Percentiles rank a stretch among this genome's conserved stretches.
Evolutionary conservation across 2,797 vertebrate species (phyloP).

Genomic region (Melanotaenia maccullochi): DNA sequence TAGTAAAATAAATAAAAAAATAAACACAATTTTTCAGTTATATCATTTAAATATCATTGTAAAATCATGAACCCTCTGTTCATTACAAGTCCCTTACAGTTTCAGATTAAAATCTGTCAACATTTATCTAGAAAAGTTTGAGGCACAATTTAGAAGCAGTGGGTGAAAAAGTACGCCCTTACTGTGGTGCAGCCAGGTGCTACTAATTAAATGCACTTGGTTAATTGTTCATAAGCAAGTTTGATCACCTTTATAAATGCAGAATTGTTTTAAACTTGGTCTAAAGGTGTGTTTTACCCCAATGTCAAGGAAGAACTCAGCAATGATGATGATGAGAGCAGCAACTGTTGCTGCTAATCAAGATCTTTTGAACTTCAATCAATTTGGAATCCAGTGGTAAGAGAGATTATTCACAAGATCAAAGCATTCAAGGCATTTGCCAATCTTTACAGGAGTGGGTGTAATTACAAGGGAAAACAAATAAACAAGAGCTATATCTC

Average conservation of each 20-base stretch:
- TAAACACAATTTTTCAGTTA: background rate
- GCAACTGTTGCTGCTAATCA: background rate
- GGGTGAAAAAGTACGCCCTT: background rate
- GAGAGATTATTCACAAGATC: background rate
- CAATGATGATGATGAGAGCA: background rate
- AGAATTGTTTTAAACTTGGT: background rate
- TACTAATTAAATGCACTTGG: background rate
- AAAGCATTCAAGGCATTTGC: background rate
- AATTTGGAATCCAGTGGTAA: background rate
- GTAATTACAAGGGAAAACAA: background rate
- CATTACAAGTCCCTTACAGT: background rate
- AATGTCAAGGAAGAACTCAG: too few species aligned
- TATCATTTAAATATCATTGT: background rate
- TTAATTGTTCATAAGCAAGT: background rate
- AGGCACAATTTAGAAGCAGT: background rate
- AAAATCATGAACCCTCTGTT: too few species aligned
- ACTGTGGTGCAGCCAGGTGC: background rate
- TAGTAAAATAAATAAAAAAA: background rate
- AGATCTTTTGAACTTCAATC: background rate
- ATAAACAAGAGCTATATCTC: background rate
- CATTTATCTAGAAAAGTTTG: background rate
- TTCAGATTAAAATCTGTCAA: background rate
- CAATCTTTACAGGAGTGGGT: background rate
- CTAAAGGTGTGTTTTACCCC: background rate
- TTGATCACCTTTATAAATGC: background rate